A percentile compares a stretch with the other conserved stretches of the same genome.
phyloP scores from a whole-genome alignment of 2,888 invertebrate species.

The Heliconius hortense region DNA sequence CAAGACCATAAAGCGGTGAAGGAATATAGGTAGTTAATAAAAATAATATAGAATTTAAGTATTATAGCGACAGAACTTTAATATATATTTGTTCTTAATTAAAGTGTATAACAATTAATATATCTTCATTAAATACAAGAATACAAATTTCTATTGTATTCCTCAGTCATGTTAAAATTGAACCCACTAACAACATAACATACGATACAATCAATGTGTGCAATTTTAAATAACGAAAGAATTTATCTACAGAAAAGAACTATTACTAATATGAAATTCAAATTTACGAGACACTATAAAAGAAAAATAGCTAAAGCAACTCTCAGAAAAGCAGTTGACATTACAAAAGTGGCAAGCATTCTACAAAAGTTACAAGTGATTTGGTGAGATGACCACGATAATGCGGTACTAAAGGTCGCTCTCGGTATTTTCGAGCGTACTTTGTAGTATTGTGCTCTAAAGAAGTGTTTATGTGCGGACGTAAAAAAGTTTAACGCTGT shows the following conservation, averaged over 20 bases:
- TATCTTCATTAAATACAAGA: too few relatives aligned
- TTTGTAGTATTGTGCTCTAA: conserved; percentile 27
- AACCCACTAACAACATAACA: too few relatives aligned
- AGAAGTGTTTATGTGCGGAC: conserved; percentile 38
- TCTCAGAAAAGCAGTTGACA: conserved; percentile 8
- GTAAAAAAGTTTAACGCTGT: conserved; percentile 39
- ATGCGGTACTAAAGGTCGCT: conserved; percentile 18
- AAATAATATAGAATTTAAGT: not conserved
- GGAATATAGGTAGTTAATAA: not conserved
- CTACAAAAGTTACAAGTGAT: conserved; percentile 16
- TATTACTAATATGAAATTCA: not conserved
- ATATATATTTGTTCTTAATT: too few relatives aligned
- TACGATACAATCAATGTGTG: too few relatives aligned
- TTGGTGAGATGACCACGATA: conserved; percentile 28
- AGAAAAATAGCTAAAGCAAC: not conserved
- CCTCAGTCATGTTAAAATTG: too few relatives aligned
- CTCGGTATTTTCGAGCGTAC: conserved; percentile 20
- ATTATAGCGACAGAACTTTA: too few relatives aligned
- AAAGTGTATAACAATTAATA: too few relatives aligned
- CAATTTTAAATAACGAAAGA: too few relatives aligned
- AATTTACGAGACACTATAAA: not conserved
- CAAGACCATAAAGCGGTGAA: not conserved
- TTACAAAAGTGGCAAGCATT: not conserved
- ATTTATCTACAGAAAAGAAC: too few relatives aligned
- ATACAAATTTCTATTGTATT: too few relatives aligned